Base-by-base conservation (phyloP, 2,797 vertebrate species). In the Epinephelus malabaricus region DNA sequence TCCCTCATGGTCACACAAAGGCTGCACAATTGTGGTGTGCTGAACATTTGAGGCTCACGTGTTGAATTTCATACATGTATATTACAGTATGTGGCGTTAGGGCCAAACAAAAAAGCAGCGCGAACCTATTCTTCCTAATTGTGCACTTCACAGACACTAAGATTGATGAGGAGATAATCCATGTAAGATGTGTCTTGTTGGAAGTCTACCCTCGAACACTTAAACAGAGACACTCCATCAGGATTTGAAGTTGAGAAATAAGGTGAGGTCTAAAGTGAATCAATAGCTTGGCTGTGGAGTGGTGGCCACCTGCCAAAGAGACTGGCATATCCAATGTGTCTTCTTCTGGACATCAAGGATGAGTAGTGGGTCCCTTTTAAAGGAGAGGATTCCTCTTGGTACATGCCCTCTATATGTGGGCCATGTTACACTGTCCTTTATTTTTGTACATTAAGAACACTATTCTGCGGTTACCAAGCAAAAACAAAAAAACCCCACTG, bases 171-270 rank as follows among this genome's bases (percentile, higher is more conserved):
- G 85, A 88, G 87, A 92, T 93, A 92, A 94, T 92, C 83, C 81
- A 65, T 81, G 87, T 85, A 85, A 93, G 90, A 93, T 88, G 85
- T 81, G 86, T 91, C 87, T 87, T 89, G 83, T 88, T 92, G 84
- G 82, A 83, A 89, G 89, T 88, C 78, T 50, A 87, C 81, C 79
- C 89, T 92, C 84, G 75, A 85, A 94, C 90, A 87, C 88, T 92
- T 92, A 91, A 94, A 94, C 91, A 92, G 87, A 87, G 81, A 88
- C 90, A 91, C 92, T 94, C 93, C 86, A 94, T 95, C 93, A 95
- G 92, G 90, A 83, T 84, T 83, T 95, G 94, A 95, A 94, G 94
- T 92, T 96, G 94, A 96, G 93, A 90, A 95, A 96, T 94, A 94
- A 93, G 91, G 88, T 88, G 89, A 88, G 82, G 84, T 90, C 88